These are phyloP conservation scores for Lasioglossum oenotherae DNA, from an alignment of 2,888 invertebrate genomes.

Conservation along the genomic window DNA sequence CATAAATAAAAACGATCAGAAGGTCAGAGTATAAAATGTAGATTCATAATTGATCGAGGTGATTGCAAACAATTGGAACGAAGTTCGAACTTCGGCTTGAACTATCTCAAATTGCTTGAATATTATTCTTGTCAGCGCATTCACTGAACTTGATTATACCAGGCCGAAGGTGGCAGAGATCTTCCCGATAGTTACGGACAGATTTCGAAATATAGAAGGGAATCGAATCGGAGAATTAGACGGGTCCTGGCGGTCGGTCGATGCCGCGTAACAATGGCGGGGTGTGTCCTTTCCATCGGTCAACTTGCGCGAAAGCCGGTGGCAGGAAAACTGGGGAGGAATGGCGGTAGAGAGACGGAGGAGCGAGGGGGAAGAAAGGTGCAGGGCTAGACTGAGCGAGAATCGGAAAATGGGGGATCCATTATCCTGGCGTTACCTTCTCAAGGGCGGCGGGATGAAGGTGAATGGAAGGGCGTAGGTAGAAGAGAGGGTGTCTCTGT, in stretches of 20 bases:
- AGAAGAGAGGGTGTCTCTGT: conserved; percentile 47
- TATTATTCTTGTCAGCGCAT: not conserved
- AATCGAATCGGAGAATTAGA: conserved; percentile 6
- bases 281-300: conserved; percentile 26
- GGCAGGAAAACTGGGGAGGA: conserved; percentile 3
- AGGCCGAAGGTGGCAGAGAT: not conserved
- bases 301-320: conserved; percentile 34
- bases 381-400: not conserved
- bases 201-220: not conserved
- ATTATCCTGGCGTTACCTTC: conserved; percentile 39
- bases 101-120: not conserved
- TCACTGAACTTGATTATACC: not conserved
- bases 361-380: no score
- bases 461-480: conserved; percentile 1
- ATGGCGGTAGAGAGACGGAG: not conserved
- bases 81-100: not conserved
- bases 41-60: not conserved
- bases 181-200: no score
- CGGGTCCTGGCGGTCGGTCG: conserved; percentile 25
- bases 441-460: not conserved
- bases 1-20: not conserved
- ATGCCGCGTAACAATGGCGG: conserved; percentile 54
- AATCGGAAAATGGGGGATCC: conserved; percentile 39
- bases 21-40: not conserved
- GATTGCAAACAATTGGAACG: not conserved